Evolutionary conservation across 2,113 vertebrate species (phyloP).

Genomic region (Oncorhynchus gorbuscha): DNA sequence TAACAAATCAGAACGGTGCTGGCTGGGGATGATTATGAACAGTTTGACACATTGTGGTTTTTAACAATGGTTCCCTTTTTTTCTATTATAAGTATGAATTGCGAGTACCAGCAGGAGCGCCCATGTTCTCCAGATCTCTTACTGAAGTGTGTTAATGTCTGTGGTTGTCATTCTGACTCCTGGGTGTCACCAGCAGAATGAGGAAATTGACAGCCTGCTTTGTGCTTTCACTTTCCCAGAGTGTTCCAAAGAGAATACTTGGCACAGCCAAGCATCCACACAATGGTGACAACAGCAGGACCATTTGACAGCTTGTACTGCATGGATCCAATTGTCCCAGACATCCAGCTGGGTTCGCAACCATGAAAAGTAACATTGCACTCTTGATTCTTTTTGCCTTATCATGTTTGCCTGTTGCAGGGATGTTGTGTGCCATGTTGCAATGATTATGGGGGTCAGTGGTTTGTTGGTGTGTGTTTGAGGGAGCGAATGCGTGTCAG

Average conservation of each 20-base stretch:
- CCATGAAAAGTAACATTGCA: neutral
- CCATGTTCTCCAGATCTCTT: neutral
- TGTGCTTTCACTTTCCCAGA: neutral
- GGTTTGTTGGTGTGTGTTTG: neutral
- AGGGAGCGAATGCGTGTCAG: neutral
- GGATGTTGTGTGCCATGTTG: neutral
- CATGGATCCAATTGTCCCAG: neutral
- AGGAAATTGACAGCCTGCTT: neutral
- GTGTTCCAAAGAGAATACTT: neutral
- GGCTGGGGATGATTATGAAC: neutral
- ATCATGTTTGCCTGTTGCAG: neutral
- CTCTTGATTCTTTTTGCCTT: constrained; percentile 38
- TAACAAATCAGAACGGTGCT: constrained; percentile 39
- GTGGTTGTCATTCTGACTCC: neutral
- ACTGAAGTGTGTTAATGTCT: neutral
- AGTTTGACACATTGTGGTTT: constrained; percentile 23
- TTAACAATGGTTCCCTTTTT: constrained; percentile 22
- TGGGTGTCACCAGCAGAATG: neutral
- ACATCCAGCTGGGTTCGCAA: neutral
- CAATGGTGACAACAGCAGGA: neutral
- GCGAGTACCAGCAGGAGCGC: constrained; percentile 17
- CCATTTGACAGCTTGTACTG: neutral
- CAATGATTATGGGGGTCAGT: constrained; percentile 2
- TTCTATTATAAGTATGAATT: constrained; percentile 29
- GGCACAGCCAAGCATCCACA: neutral